A percentile compares a stretch with the other conserved stretches of the same genome.
Evolutionary conservation across 2,797 vertebrate species (phyloP).

Genomic region (Champsocephalus esox): DNA sequence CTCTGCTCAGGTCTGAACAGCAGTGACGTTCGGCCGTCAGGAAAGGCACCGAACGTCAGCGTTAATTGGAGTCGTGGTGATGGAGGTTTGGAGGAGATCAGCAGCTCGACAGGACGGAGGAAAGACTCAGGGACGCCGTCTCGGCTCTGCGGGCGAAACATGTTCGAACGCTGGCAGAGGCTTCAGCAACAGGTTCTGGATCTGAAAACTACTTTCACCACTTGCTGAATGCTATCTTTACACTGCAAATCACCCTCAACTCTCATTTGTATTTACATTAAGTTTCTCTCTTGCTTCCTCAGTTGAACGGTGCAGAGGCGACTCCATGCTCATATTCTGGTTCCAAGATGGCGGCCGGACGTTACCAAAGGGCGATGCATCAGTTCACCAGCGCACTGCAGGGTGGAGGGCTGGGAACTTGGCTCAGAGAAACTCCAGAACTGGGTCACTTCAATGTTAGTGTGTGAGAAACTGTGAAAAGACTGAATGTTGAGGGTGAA

Average conservation of each 20-base stretch:
- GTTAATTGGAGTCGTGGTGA: slow-evolving; percentile 90
- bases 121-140: slow-evolving; percentile 83
- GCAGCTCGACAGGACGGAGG: slow-evolving; percentile 84
- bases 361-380: slow-evolving; percentile 89
- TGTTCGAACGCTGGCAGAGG: slow-evolving; percentile 87
- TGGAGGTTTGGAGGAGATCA: slow-evolving; percentile 85
- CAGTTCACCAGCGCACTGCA: slow-evolving; percentile 87
- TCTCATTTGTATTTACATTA: neutral
- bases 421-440: slow-evolving; percentile 89
- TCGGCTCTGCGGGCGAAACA: slow-evolving; percentile 87
- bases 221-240: accelerated
- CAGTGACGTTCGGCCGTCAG: slow-evolving; percentile 75
- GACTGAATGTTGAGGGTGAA: neutral
- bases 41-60: slow-evolving; percentile 86
- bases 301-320: slow-evolving; percentile 79
- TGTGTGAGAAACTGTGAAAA: slow-evolving; percentile 25
- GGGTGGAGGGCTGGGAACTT: slow-evolving; percentile 87
- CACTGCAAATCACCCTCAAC: neutral
- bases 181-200: slow-evolving; percentile 88
- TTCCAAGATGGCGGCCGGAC: slow-evolving; percentile 85
- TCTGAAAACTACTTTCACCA: too few species aligned
- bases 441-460: slow-evolving; percentile 82
- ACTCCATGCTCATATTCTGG: slow-evolving; percentile 80
- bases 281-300: slow-evolving; percentile 34
- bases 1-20: slow-evolving; percentile 83